These are phyloP conservation scores for Protomyctophum bolini DNA, from an alignment of 2,113 vertebrate species.

Conservation along the genomic window DNA sequence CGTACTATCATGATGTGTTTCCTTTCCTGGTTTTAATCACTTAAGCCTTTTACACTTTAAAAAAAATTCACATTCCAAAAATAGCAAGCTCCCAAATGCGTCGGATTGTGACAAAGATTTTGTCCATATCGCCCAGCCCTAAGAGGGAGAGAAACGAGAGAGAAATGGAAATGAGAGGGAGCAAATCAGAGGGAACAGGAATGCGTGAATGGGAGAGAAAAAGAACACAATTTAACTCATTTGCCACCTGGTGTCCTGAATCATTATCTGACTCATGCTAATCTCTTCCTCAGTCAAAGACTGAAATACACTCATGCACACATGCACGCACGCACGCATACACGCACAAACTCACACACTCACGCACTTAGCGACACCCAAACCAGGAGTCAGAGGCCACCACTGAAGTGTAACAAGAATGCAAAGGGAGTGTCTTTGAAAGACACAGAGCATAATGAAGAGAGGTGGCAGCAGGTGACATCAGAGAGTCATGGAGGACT, in stretches of 20 bases:
- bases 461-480: constrained; percentile 18
- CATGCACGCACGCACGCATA: neutral
- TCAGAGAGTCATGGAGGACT: constrained; percentile 31
- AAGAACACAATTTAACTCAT: constrained; percentile 64
- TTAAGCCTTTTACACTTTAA: too few relatives aligned
- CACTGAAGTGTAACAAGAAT: neutral
- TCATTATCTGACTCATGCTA: constrained; percentile 78
- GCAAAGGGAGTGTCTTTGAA: constrained; percentile 33
- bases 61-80: too few relatives aligned
- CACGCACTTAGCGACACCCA: neutral
- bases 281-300: constrained; percentile 61
- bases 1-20: too few relatives aligned
- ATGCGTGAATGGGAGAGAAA: constrained; percentile 37
- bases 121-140: too few relatives aligned
- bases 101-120: too few relatives aligned
- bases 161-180: neutral
- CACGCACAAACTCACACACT: neutral
- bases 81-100: too few relatives aligned
- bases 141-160: constrained; percentile 11
- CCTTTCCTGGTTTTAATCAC: too few relatives aligned
- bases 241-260: constrained; percentile 75
- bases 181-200: neutral
- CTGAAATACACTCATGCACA: neutral
- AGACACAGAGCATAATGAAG: constrained; percentile 28
- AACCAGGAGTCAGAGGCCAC: neutral